Evolutionary conservation across 2,797 vertebrate genomes (phyloP), one percentile per base, ranked within the genome.

Genomic region (Sphaeramia orbicularis): DNA sequence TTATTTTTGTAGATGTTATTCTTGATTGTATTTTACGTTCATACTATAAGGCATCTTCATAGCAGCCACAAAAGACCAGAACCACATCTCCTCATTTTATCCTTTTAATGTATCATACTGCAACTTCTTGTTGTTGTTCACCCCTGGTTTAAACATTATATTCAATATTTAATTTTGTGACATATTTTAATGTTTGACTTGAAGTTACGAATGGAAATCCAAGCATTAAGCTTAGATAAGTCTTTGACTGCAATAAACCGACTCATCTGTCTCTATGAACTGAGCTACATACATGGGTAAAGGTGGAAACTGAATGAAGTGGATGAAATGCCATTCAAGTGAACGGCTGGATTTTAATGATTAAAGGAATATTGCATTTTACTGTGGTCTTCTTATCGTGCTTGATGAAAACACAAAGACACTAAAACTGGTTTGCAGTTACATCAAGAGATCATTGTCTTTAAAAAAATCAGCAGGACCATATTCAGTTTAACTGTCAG

Each of bases 281-380:
- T 18, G 40, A 48, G 9, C 13, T 44, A 8, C 52, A 57, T 13
- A 35, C 42, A n/a, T n/a, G 1, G 15, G 16, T 30, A n/a, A 15
- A 42, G 15, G 54, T 32, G 30, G 41, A 72, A 54, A 19, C 47
- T 69, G 45, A 50, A 67, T 51, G 30, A 24, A 24, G 21, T 24
- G 30, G 6, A 32, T 32, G 30, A 32, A 32, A 32, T 32, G 30
- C 6, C 30, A 35, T 72, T 70, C 30, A 62, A 84, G 76, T 81
- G 52, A 84, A 71, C 38, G 10, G 18, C 65, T 85, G 67, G 32
- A 62, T 80, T 71, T 18, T 75, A 86, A 58, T 43, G 7, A 92
- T 86, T 91, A 89, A 89, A 91, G 41, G 35, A 64, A 49, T 49
- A 52, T 50, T 79, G 45, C 64, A 43, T 75, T 76, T 80, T 67